A percentile compares a stretch with the other conserved stretches of the same genome.
Conservation (phyloP, 1,140 invertebrate species). For the Papilio aristodemus region DNA sequence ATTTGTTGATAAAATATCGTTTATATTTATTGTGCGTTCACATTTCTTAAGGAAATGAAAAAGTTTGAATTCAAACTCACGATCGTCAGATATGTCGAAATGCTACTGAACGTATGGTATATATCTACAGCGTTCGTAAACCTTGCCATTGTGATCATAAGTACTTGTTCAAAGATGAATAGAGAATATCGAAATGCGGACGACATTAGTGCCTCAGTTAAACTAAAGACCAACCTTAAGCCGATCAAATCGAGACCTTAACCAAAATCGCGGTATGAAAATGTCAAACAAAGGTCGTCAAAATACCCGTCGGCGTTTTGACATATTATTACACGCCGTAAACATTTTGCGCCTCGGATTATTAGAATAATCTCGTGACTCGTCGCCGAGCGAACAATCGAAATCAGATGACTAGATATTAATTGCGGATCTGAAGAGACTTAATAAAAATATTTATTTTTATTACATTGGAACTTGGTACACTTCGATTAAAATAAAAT, state of each 20-base stretch:
- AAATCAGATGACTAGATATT: slow-evolving; percentile 46
- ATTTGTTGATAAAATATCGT: background rate
- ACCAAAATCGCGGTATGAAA: slow-evolving; percentile 50
- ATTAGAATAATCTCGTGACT: slow-evolving; percentile 47
- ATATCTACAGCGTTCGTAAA: background rate
- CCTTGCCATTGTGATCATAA: slow-evolving; percentile 4
- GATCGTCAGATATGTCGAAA: background rate
- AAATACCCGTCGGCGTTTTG: slow-evolving; percentile 46
- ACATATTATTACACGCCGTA: slow-evolving; percentile 39
- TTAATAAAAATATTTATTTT: slow-evolving; percentile 34
- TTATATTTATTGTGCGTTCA: background rate
- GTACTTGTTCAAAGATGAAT: slow-evolving; percentile 15
- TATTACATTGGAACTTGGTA: slow-evolving; percentile 1
- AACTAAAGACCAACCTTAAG: slow-evolving; percentile 60
- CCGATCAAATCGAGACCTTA: slow-evolving; percentile 19
- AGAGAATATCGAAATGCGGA: slow-evolving; percentile 58
- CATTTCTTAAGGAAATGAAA: background rate
- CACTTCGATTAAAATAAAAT: background rate
- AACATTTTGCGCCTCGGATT: slow-evolving; percentile 34
- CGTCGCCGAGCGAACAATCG: slow-evolving; percentile 42
- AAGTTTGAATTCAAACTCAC: background rate
- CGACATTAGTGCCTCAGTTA: slow-evolving; percentile 53
- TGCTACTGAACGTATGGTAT: background rate
- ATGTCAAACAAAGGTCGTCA: slow-evolving; percentile 64
- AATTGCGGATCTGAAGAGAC: slow-evolving; percentile 11